Base-by-base conservation (phyloP, 1,140 invertebrate species). In the Drosophila biarmipes region DNA sequence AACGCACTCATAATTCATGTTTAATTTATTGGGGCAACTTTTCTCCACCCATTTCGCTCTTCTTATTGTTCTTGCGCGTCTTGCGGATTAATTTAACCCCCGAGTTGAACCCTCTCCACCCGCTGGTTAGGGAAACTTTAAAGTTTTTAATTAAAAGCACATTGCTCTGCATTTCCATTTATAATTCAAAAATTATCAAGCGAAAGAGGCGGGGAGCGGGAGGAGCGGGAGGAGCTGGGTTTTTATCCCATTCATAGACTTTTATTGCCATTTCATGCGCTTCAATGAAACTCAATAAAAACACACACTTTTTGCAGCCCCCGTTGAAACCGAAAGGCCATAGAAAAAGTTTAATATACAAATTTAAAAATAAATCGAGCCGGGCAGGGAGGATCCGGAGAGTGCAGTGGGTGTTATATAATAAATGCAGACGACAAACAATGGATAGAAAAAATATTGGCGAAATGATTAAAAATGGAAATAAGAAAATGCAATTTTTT, bases 261-360 rank as follows among this genome's bases (percentile, higher is more conserved):
- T 87, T 87, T 89, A 87, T 84, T 79, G 84, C 84, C 87, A 87
- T 87, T 87, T 89, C 74, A 78, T 82, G 74, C 84, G 84, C 84
- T 89, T 84, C 84, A 87, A 82, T 89, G 76, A 79, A 87, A 84
- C 84, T 84, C 79, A 87, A 87, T 87, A 89, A 82, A 89, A 87
- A 79, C 64, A 67, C 27, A 40, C 24, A 58, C 10, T 43, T 77
- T 86, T 80, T 71, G 35, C 40, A 40, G 67, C 38, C 40, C 43
- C 31, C 59, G 46, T 40, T 29, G 35, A 43, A 61, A 55, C 42
- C 31, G 45, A 68, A 31, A 57, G 64, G 63, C 49, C 19, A 43
- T 14, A 55, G 49, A 38, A 56, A 63, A 42, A 69, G 35, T 59
- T 46, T 24, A 40, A 52, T 56, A 58, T n/a, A 31, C 15, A 59